Base-by-base conservation (phyloP, 53 echinoderm and acorn worm species). In the Pentamera pediparva region DNA sequence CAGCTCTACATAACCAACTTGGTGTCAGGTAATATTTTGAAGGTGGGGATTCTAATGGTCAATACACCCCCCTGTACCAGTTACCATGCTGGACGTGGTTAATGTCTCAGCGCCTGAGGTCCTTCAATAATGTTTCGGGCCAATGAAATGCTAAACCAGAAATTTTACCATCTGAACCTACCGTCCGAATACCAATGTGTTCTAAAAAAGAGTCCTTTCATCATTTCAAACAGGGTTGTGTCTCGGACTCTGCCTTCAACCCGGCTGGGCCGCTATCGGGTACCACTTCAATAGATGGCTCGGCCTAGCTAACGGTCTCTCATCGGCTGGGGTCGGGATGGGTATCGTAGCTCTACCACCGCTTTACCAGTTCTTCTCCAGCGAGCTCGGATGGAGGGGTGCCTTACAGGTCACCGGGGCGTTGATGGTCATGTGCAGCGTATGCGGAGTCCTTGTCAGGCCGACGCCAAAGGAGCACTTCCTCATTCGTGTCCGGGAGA, bases 291-390 rank as follows among this genome's bases (percentile, higher is more conserved):
- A 67, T 17, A 67, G 41, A 67, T 67, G 67, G 67, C 67, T 83
- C 20, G 83, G 83, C 12, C 35, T 83, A 1, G 83, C 83, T 9
- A 83, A 76, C 57, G 83, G 83, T 4, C 26, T 83, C 18, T 27
- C 51, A n/a, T 83, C 53, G 28, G 43, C 83, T 24, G 83, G 77
- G 13, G 70, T 83, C 12, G 77, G 83, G 3, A 76, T 69, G n/a
- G 83, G 83, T 8, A 73, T 83, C 20, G 59, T 83, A 7, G 70
- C 62, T 33, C 39, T 83, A 77, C 43, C 76, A 22, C 83, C 83
- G 3, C 40, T 83, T 30, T 18, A 76, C 12, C 65, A 76, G 61
- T 33, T 13, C 28, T 55, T 83, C 2, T 76, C 76, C 70, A 37
- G 49, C 6, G 47, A n/a, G 12, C 39, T 76, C 21, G 77, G 77